Percentiles rank a stretch among this genome's conserved stretches.
Evolutionary conservation across 2,888 invertebrate species (phyloP).

Genomic region (Neria commutata): DNA sequence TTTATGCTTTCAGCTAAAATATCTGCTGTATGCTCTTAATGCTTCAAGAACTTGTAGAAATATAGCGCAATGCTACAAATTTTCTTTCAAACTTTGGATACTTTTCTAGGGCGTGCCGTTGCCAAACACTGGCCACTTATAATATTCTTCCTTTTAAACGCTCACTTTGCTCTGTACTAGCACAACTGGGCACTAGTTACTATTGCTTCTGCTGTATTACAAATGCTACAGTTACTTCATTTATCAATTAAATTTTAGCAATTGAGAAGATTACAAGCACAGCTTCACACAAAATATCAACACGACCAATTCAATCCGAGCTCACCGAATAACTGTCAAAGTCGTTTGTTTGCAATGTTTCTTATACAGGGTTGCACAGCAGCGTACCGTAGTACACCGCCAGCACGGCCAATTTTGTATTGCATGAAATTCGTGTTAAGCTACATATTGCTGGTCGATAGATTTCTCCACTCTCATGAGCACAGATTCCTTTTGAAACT

Average conservation of each 20-base stretch:
- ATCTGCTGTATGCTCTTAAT: background rate
- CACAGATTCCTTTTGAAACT: too few relatives aligned
- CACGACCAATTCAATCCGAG: slow-evolving; percentile 33
- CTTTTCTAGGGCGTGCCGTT: background rate
- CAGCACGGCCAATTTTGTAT: background rate
- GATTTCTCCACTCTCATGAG: too few relatives aligned
- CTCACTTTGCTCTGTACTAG: background rate
- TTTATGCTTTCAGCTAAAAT: background rate
- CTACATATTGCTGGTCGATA: too few relatives aligned
- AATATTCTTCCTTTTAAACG: background rate
- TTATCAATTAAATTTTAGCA: background rate
- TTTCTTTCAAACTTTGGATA: background rate
- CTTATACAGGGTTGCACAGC: too few relatives aligned
- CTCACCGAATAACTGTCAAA: slow-evolving; percentile 36
- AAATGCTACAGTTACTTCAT: background rate
- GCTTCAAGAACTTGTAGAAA: background rate
- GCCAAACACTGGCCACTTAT: background rate
- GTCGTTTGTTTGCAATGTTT: slow-evolving; percentile 8
- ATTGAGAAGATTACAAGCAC: background rate
- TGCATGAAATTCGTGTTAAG: too few relatives aligned
- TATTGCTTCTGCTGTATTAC: background rate
- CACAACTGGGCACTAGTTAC: background rate
- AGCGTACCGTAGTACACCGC: background rate
- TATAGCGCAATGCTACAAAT: background rate
- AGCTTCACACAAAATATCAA: background rate